Base-by-base conservation (phyloP, 2,797 vertebrate genomes). In the Microchirus variegatus region DNA sequence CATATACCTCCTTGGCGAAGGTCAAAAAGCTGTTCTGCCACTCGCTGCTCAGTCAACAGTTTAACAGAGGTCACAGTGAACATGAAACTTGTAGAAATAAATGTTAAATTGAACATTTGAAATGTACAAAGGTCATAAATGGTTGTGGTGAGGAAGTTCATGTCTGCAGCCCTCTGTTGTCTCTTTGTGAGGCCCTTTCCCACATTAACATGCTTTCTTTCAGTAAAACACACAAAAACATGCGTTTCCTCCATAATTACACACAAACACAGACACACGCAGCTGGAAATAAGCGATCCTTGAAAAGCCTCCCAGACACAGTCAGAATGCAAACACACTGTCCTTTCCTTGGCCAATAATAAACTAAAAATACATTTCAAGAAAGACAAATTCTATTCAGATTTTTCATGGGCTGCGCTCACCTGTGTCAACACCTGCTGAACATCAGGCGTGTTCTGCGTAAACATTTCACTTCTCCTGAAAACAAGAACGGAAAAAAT, bases 391-490 rank as follows among this genome's bases (percentile, higher is more conserved):
- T 14, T 0, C 12, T n/a, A 12, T 38, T 19, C 16, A 36, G 4
- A 14, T 5, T 22, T 48, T 45, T 14, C 16, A 22, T 41, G 43
- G 7, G 17, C 22, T 45, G 12, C 68, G 67, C 44, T 55, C 11
- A 62, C 5, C 48, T 38, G 56, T 1, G 14, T 59, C 37, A 66
- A 19, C 17, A 1, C 2, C 4, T 5, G 15, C 16, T 51, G 13
- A 59, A 64, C 2, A 43, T 15, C n/a, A 18, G 51, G 45, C 12
- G 0, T 13, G 22, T 45, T 68, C 22, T 37, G 9, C 63, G 40
- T 48, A 63, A 77, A 78, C 40, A 70, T 59, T 49, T 44, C 41
- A 45, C n/a, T 38, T 62, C 40, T 62, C 41, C 35, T 53, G 18
- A 58, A 59, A 79, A 64, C 7, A 69, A 48, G 19, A 45, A 12